A percentile compares a stretch with the other conserved stretches of the same genome.
Conservation (phyloP, 2,888 invertebrate species). For the Acheta domesticus region DNA sequence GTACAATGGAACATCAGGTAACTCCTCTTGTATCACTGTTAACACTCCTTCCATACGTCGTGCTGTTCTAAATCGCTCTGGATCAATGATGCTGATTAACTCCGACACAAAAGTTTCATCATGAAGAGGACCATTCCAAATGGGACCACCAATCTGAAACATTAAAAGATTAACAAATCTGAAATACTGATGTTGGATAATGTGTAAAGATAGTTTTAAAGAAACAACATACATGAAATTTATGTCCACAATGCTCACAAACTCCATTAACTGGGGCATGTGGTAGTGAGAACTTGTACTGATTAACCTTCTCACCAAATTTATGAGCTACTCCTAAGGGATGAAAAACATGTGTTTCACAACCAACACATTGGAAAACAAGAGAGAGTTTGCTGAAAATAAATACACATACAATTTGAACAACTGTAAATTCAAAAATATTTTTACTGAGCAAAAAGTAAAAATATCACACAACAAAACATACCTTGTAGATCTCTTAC, state of each 20-base stretch:
- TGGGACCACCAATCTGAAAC: constrained; percentile 81
- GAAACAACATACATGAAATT: constrained; percentile 64
- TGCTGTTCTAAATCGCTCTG: constrained; percentile 60
- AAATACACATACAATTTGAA: constrained; percentile 4
- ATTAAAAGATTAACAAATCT: not conserved
- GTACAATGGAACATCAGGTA: constrained; percentile 80
- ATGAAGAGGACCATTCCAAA: constrained; percentile 89
- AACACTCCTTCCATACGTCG: constrained; percentile 78
- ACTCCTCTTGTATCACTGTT: constrained; percentile 76
- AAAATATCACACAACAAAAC: constrained; percentile 25
- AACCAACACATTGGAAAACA: constrained; percentile 88
- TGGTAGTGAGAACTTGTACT: constrained; percentile 64
- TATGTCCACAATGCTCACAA: constrained; percentile 74
- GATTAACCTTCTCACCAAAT: constrained; percentile 55
- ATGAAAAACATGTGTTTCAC: constrained; percentile 74
- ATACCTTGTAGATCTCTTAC: constrained; percentile 81
- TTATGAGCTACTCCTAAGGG: constrained; percentile 65
- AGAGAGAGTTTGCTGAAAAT: constrained; percentile 73
- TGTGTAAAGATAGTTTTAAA: not conserved
- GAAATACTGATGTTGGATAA: not conserved
- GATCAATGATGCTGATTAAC: constrained; percentile 53
- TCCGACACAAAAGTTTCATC: constrained; percentile 69
- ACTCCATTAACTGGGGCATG: constrained; percentile 63
- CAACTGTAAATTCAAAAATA: not conserved
- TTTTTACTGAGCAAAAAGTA: not conserved